Conservation (phyloP, 2,113 vertebrate species). For the Henicopernis longicauda region DNA sequence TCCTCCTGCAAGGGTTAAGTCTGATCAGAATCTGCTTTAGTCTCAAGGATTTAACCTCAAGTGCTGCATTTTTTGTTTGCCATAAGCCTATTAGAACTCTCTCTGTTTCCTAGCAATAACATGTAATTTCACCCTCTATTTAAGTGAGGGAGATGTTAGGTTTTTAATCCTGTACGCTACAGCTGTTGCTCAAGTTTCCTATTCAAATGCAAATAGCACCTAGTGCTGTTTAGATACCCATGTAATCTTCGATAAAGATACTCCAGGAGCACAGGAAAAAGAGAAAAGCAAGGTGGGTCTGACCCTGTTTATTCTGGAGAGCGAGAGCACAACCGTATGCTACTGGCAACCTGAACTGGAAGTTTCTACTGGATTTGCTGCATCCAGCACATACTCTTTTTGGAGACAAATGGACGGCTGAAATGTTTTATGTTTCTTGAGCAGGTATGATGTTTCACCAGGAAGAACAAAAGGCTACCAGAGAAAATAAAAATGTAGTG, state of each 20-base stretch:
- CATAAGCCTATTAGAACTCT: constrained; percentile 73
- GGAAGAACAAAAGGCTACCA: neutral
- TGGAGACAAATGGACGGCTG: neutral
- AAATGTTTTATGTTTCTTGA: neutral
- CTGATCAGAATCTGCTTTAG: constrained; percentile 56
- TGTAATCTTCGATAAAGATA: constrained; percentile 32
- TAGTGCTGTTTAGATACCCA: constrained; percentile 31
- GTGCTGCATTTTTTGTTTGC: constrained; percentile 67
- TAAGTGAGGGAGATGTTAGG: neutral
- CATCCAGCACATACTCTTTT: neutral
- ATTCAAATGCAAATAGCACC: constrained; percentile 62
- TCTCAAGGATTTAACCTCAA: constrained; percentile 67
- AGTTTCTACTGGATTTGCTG: neutral
- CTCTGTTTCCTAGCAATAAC: constrained; percentile 72
- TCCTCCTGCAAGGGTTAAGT: constrained; percentile 38
- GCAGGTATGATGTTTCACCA: neutral
- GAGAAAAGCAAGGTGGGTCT: neutral
- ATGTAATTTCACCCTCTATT: neutral
- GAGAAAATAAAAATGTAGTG: neutral
- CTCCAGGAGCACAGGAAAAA: constrained; percentile 3
- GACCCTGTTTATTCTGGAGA: constrained; percentile 24
- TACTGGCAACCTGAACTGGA: neutral
- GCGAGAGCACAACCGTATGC: neutral
- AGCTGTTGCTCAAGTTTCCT: constrained; percentile 44
- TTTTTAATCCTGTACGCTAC: constrained; percentile 32